phyloP scores from a whole-genome alignment of 2,888 invertebrate species.

The Cryptocheilus praepositus region DNA sequence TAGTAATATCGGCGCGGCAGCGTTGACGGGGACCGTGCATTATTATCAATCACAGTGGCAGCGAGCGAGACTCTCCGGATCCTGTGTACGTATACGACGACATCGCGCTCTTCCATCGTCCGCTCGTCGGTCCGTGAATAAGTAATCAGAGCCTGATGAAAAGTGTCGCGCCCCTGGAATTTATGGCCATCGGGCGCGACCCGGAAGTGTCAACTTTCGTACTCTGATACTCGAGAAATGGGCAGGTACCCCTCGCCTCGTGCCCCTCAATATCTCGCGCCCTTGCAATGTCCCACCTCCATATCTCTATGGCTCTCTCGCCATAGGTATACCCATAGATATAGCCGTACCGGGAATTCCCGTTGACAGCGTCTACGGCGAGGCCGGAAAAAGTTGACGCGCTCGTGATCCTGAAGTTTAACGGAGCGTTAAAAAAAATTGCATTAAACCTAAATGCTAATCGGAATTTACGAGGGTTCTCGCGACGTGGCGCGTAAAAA shows the following conservation, averaged over 20 bases:
- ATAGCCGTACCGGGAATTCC: slow-evolving; percentile 34
- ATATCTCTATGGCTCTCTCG: too few species aligned
- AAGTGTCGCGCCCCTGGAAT: slow-evolving; percentile 62
- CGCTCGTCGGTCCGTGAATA: slow-evolving; percentile 61
- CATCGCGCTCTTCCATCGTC: slow-evolving; percentile 45
- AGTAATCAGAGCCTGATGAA: slow-evolving; percentile 65
- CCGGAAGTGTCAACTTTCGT: slow-evolving; percentile 55
- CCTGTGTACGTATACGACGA: slow-evolving; percentile 10
- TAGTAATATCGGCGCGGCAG: slow-evolving; percentile 56
- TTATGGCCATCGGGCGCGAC: slow-evolving; percentile 53
- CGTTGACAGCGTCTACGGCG: slow-evolving; percentile 5
- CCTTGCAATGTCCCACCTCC: too few species aligned
- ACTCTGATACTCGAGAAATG: slow-evolving; percentile 13
- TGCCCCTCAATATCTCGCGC: too few species aligned
- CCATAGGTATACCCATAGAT: too few species aligned
- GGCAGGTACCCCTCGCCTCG: not conserved
- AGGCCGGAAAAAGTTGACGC: slow-evolving; percentile 4
- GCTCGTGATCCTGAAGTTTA: slow-evolving; percentile 5
- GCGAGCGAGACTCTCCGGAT: slow-evolving; percentile 24
- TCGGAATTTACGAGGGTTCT: slow-evolving; percentile 48
- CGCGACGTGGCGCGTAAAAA: slow-evolving; percentile 27
- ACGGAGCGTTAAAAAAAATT: slow-evolving; percentile 10
- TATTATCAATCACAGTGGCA: slow-evolving; percentile 69
- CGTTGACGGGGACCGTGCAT: slow-evolving; percentile 56
- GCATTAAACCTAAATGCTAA: slow-evolving; percentile 32